Conservation (phyloP, 2,888 invertebrate species). For the Microdon myrmicae region DNA sequence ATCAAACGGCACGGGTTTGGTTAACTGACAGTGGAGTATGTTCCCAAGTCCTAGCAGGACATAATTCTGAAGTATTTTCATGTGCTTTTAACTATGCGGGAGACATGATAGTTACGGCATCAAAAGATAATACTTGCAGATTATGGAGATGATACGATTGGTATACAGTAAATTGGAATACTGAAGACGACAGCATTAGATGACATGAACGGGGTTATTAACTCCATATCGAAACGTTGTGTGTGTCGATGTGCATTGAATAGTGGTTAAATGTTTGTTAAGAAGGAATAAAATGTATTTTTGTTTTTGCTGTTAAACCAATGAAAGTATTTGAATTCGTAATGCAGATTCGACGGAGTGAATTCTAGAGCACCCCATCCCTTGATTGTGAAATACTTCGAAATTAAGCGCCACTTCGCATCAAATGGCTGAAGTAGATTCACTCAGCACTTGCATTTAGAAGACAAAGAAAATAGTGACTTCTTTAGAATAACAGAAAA, state of each 20-base stretch:
- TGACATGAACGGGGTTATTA: not conserved
- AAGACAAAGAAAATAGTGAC: no score
- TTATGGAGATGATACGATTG: conserved; percentile 83
- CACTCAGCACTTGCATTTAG: no score
- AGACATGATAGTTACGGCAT: conserved; percentile 81
- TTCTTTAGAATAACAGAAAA: no score
- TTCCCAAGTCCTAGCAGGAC: conserved; percentile 79
- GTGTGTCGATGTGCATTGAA: not conserved
- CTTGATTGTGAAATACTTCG: no score
- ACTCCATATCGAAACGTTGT: not conserved
- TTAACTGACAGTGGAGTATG: conserved; percentile 73
- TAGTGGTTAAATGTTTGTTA: not conserved
- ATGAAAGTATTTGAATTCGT: not conserved
- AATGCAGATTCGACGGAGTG: no score
- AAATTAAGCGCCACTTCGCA: no score
- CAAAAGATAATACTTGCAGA: conserved; percentile 83
- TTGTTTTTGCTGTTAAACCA: not conserved
- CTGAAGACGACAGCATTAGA: conserved; percentile 2
- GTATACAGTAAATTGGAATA: conserved; percentile 66
- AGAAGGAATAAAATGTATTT: not conserved
- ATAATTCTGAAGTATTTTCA: conserved; percentile 84
- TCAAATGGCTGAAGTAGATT: no score
- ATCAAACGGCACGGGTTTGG: conserved; percentile 81
- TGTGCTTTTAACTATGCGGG: conserved; percentile 83
- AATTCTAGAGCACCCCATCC: no score